These are phyloP conservation scores for Donacobius atricapilla DNA, from an alignment of 2,113 vertebrate species.

Conservation along the genomic window DNA sequence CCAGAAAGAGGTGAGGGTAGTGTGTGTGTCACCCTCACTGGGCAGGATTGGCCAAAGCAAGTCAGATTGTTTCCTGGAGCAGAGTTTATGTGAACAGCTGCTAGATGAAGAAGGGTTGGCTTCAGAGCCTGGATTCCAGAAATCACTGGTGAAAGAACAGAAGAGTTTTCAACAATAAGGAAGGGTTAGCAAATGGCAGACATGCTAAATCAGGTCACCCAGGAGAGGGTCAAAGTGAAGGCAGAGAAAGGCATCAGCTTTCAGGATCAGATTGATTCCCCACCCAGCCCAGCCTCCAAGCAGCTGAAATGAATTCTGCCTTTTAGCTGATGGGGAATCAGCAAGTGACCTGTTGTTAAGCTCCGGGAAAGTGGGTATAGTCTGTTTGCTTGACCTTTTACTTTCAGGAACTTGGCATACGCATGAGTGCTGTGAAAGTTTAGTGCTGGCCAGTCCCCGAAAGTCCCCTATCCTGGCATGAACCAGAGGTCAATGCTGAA, in stretches of 20 bases:
- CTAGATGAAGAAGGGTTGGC: neutral
- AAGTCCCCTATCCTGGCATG: neutral
- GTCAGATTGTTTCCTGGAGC: neutral
- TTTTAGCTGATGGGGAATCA: neutral
- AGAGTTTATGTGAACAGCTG: neutral
- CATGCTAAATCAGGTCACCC: neutral
- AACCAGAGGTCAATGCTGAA: neutral
- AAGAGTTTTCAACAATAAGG: neutral
- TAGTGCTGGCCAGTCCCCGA: neutral
- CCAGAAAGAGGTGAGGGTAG: neutral
- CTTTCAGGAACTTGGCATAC: neutral
- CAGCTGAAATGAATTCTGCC: neutral
- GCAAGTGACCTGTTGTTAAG: neutral
- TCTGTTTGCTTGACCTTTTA: conserved; percentile 13
- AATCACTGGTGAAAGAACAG: neutral
- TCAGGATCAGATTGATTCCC: neutral
- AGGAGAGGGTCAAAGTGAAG: neutral
- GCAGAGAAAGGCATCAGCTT: neutral
- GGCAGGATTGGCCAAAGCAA: neutral
- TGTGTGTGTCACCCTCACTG: neutral
- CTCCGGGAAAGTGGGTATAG: neutral
- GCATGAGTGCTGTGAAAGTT: neutral
- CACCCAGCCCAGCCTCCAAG: neutral
- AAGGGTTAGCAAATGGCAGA: neutral
- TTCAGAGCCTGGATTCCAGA: neutral